Conservation (phyloP, 1,140 invertebrate species). For the Philopotamus ludificatus region DNA sequence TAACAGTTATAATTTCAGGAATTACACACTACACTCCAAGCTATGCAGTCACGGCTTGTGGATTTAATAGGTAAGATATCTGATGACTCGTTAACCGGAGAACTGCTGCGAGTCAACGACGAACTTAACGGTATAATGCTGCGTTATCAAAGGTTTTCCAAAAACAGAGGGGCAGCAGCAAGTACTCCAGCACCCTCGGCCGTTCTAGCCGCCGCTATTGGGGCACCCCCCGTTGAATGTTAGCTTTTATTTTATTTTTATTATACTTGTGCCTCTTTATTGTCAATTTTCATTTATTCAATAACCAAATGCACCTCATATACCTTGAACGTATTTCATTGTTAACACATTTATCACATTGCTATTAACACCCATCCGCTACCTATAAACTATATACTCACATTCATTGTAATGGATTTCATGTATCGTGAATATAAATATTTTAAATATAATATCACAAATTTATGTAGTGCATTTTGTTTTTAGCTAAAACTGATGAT, state of each 20-base stretch:
- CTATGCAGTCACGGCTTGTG: constrained; percentile 93
- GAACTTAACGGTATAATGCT: constrained; percentile 95
- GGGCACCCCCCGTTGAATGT: constrained; percentile 44
- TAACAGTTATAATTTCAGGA: constrained; percentile 64
- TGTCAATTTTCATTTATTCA: too few relatives aligned
- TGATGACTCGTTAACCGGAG: constrained; percentile 90
- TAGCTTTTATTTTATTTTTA: constrained; percentile 26
- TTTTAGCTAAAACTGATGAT: too few relatives aligned
- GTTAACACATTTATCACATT: too few relatives aligned
- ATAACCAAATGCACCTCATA: too few relatives aligned
- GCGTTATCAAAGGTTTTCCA: constrained; percentile 78
- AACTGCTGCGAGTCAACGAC: constrained; percentile 91
- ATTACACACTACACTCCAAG: constrained; percentile 78
- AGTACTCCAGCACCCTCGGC: constrained; percentile 52
- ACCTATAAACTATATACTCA: too few relatives aligned
- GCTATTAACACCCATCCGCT: too few relatives aligned
- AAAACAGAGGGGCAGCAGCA: constrained; percentile 58
- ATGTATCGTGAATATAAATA: too few relatives aligned
- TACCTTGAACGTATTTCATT: too few relatives aligned
- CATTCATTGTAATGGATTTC: too few relatives aligned
- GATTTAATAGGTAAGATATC: constrained; percentile 87
- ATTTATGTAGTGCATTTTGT: too few relatives aligned
- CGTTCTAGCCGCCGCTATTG: constrained; percentile 56
- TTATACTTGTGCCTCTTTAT: too few relatives aligned
- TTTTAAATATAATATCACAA: too few relatives aligned